Evolutionary conservation across 2,888 invertebrate species (phyloP).

Genomic region (Unio delphinus): DNA sequence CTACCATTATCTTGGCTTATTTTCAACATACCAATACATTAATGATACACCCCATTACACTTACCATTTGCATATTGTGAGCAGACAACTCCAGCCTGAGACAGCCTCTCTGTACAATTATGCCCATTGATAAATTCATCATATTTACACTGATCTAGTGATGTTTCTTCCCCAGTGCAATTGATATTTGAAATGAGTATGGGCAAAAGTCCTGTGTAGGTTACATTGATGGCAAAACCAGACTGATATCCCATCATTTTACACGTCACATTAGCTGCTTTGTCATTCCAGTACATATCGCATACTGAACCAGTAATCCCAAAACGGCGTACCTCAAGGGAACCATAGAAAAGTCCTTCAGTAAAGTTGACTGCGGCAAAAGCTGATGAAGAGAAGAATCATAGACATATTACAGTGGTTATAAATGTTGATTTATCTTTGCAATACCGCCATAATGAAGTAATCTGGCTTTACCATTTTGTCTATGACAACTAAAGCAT

Average conservation of each 20-base stretch:
- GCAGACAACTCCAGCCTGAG: constrained; percentile 50
- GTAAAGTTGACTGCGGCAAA: constrained; percentile 13
- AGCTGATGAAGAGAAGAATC: no score
- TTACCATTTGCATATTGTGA: constrained; percentile 34
- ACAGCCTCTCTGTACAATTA: constrained; percentile 25
- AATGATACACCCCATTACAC: not conserved
- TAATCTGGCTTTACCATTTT: no score
- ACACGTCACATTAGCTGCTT: constrained; percentile 75
- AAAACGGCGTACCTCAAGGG: constrained; percentile 40
- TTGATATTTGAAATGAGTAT: constrained; percentile 40
- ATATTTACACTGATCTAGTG: constrained; percentile 33
- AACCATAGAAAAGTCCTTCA: constrained; percentile 35
- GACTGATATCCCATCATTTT: constrained; percentile 72
- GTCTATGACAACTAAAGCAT: no score
- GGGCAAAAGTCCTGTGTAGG: constrained; percentile 25
- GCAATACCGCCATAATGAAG: no score
- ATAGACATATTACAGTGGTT: no score
- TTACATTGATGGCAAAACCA: constrained; percentile 40
- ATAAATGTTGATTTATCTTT: no score
- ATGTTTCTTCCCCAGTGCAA: constrained; percentile 38
- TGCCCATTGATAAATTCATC: constrained; percentile 32
- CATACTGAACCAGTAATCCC: constrained; percentile 54
- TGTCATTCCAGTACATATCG: constrained; percentile 73
- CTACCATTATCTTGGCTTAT: no score
- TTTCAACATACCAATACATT: no score